Evolutionary conservation across 1,140 invertebrate genomes (phyloP).

Genomic region (Drosophila kepulauana): DNA sequence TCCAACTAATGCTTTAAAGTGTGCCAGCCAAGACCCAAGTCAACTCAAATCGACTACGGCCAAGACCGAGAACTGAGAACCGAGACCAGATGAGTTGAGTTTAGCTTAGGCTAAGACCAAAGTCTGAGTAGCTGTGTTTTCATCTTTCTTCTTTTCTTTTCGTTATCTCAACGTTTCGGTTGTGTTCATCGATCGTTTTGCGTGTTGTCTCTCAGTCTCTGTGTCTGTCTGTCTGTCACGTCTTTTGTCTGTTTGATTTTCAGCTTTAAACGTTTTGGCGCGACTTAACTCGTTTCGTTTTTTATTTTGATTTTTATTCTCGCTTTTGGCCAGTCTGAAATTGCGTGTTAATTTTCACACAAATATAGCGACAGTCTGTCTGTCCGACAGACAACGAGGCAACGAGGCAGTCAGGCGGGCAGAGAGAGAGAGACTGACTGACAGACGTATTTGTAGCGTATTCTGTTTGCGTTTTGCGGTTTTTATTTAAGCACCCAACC

Average conservation of each 20-base stretch:
- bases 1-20: constrained; percentile 84
- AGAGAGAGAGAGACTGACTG: neutral
- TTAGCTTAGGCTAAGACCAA: constrained; percentile 13
- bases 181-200: constrained; percentile 74
- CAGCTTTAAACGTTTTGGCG: constrained; percentile 67
- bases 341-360: constrained; percentile 83
- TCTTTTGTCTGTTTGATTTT: constrained; percentile 74
- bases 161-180: constrained; percentile 35
- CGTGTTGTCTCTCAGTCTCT: constrained; percentile 32
- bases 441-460: constrained; percentile 52
- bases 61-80: constrained; percentile 3
- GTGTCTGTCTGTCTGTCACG: constrained; percentile 29
- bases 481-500: constrained; percentile 44
- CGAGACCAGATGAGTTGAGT: constrained; percentile 11
- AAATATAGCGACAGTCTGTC: constrained; percentile 45
- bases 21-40: constrained; percentile 68
- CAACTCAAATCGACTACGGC: constrained; percentile 34
- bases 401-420: neutral
- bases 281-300: constrained; percentile 65
- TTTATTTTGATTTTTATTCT: constrained; percentile 66
- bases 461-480: constrained; percentile 71
- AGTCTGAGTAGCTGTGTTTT: constrained; percentile 19
- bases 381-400: neutral
- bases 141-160: neutral
- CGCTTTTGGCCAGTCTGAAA: constrained; percentile 57